Base-by-base conservation (phyloP, 2,113 vertebrate genomes). In the Ictalurus furcatus region DNA sequence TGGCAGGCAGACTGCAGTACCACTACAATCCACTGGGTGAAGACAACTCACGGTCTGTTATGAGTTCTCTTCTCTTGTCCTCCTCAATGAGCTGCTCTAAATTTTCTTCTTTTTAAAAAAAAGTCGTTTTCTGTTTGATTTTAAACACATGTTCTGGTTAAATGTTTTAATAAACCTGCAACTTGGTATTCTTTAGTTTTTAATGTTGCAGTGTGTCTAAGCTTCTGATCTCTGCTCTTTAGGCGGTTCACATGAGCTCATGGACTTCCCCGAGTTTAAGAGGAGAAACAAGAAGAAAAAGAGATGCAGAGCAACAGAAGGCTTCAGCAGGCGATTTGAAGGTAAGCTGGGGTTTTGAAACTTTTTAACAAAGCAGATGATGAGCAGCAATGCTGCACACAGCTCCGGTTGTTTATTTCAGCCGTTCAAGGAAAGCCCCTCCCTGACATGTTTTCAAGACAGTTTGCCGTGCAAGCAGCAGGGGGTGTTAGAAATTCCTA, bases 281-380 rank as follows among this genome's bases (percentile, higher is more conserved):
- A 99, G 97, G 93, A 96, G 98, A 91, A 96, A 97, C 95, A 98
- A 99, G 95, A 99, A 99, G 95, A 99, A 99, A 93, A 99, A 98
- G 92, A 96, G 98, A 73, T 98, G 98, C 94, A 94, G 98, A 84
- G 98, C 98, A 88, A 98, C 98, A 0, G 98, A 99, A 92, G 98
- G 98, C 94, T 99, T 99, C 95, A 97, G 97, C 0, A 98, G 98
- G 84, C 94, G 96, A 67, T 99, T 99, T 0, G 97, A 99, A 95
- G 98, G 98, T 97, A 94, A 90, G 94, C 4, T 13, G 19, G 7
- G 2, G 63, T 40, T 30, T 87, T 78, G 5, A 73, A 19, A 6
- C 4, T 1, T 3, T 79, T 14, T 48, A 52, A 28, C 0, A 23
- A 6, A 52, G 34, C 73, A 76, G 73, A 52, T 52, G 74, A 25